Base-by-base conservation (phyloP, 2,113 vertebrate species). In the Etia nguti region DNA sequence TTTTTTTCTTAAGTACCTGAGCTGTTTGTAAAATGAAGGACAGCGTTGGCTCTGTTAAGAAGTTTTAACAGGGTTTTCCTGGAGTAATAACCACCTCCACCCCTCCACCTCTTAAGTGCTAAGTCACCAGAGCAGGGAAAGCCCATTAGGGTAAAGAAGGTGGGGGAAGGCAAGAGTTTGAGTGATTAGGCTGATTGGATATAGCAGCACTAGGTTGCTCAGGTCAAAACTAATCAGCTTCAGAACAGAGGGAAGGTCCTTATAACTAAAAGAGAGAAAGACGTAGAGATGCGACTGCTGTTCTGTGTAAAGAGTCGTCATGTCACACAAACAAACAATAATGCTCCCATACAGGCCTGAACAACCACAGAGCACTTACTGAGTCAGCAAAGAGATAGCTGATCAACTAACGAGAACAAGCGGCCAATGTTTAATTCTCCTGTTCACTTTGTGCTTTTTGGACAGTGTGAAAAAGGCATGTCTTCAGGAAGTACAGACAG, bases 171-270 rank as follows among this genome's bases (percentile, higher is more conserved):
- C 90, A 93, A 82, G 90, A 93, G 93, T 94, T 90, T 94, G 94
- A 93, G 92, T 94, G 95, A 96, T 96, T 96, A 95, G 92, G 86
- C 94, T 96, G 95, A 97, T 96, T 93, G 95, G 95, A 96, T 95
- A 85, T 94, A 95, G 94, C 95, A 96, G 94, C 94, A 92, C 94
- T 96, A 90, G 92, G 93, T 93, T 95, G 93, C 90, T 93, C 93
- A 94, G 95, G 94, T 97, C 96, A 94, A 86, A 91, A 90, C 95
- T 95, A 96, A 96, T 96, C 95, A 96, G 94, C 89, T 93, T 96
- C 94, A 95, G 93, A 94, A 94, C 86, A 95, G 90, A 92, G 86
- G 83, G 85, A 90, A 80, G 91, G 91, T 89, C 86, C 89, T 84
- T 92, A 95, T 55, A 86, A 96, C 93, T 81, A 87, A 93, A 91